These are phyloP conservation scores for Caenorhabditis angaria DNA, from an alignment of 2,888 invertebrate species.

Conservation along the genomic window DNA sequence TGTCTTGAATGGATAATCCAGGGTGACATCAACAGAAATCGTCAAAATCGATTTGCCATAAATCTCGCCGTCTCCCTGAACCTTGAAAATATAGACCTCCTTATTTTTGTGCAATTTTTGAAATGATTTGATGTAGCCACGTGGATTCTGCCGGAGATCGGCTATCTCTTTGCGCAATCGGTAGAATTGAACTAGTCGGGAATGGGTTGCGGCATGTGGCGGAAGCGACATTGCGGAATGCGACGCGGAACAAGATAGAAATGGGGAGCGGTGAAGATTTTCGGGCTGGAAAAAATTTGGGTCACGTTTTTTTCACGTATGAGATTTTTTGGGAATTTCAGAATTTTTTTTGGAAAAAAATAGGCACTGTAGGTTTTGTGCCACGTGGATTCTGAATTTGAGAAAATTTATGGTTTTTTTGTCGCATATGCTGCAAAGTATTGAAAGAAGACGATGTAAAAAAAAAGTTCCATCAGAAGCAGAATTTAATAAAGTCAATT, in stretches of 20 bases:
- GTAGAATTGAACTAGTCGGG: conserved; percentile 25
- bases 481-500: no score
- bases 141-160: conserved; percentile 13
- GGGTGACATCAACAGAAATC: conserved; percentile 20
- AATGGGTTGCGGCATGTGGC: conserved; percentile 25
- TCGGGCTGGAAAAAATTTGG: no score
- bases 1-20: conserved; percentile 38
- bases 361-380: no score
- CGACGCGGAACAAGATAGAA: no score
- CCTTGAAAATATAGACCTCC: conserved; percentile 30
- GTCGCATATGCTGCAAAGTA: no score
- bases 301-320: not conserved
- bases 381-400: no score
- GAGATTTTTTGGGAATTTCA: not conserved
- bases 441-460: no score
- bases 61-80: conserved; percentile 18
- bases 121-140: conserved; percentile 8
- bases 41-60: conserved; percentile 27
- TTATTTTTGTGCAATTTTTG: conserved; percentile 5
- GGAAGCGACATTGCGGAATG: conserved; percentile 6
- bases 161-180: conserved; percentile 33
- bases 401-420: no score
- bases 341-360: not conserved
- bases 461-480: no score
- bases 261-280: no score